A percentile compares a stretch with the other conserved stretches of the same genome.
Conservation (phyloP, 2,797 vertebrate genomes). For the Onychomys leucogaster region DNA sequence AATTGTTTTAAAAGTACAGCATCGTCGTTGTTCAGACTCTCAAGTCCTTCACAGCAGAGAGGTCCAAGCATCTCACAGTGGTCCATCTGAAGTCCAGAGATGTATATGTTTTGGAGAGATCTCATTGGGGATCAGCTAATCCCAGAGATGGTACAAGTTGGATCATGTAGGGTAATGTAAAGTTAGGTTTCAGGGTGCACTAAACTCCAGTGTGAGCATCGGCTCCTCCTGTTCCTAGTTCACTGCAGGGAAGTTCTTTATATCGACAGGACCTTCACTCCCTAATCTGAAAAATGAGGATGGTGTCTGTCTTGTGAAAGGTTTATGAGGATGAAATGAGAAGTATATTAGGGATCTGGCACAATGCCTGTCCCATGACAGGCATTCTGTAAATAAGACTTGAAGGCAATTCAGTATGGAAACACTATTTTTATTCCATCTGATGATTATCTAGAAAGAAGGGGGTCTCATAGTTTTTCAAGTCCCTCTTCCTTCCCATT, state of each 20-base stretch:
- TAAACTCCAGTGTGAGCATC: not conserved
- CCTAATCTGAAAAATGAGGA: slow-evolving; percentile 12
- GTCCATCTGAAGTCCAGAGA: not conserved
- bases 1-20: slow-evolving; percentile 34
- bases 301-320: slow-evolving; percentile 2
- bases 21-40: slow-evolving; percentile 44
- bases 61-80: not conserved
- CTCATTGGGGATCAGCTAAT: not conserved
- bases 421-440: not conserved
- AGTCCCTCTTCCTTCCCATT: not conserved
- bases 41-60: slow-evolving; percentile 33
- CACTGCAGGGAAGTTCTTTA: not conserved
- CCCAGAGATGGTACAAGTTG: not conserved
- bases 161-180: not conserved
- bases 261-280: not conserved
- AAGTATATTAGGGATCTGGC: not conserved
- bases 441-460: not conserved
- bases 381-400: slow-evolving; percentile 23
- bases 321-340: slow-evolving; percentile 55
- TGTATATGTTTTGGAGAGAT: not conserved
- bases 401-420: slow-evolving; percentile 2
- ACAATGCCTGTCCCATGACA: not conserved
- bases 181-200: not conserved
- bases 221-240: not conserved
- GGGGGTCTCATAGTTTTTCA: not conserved